These are phyloP conservation scores for Euschistus heros DNA, from an alignment of 1,140 invertebrate genomes.

Conservation along the genomic window DNA sequence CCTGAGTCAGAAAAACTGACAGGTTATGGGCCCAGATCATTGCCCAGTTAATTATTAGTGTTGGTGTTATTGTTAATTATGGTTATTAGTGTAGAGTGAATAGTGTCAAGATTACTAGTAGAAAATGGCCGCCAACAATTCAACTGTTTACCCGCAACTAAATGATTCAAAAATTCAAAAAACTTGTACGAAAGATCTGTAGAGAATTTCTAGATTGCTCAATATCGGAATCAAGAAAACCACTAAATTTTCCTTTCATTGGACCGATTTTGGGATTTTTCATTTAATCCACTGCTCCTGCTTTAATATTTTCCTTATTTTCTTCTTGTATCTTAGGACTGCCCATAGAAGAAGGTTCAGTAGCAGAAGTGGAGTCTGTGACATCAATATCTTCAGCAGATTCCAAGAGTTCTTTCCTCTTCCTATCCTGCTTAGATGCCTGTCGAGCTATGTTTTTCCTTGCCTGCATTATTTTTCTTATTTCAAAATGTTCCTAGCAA, in stretches of 20 bases:
- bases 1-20: too few species aligned
- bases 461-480: slow-evolving; percentile 28
- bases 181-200: background rate
- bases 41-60: too few species aligned
- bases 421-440: background rate
- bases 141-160: too few species aligned
- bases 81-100: too few species aligned
- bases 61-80: too few species aligned
- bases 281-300: background rate
- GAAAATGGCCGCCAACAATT: too few species aligned
- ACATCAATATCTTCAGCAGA: too few species aligned
- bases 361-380: too few species aligned
- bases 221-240: background rate
- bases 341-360: background rate
- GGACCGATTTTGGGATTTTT: background rate
- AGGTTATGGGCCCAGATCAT: too few species aligned
- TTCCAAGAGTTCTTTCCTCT: background rate
- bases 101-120: too few species aligned
- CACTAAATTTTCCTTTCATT: background rate
- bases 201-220: background rate
- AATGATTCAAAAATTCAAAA: background rate
- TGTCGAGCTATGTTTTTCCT: slow-evolving; percentile 18
- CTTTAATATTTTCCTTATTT: slow-evolving; percentile 7
- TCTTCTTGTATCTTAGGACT: background rate
- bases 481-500: slow-evolving; percentile 30